Evolutionary conservation across 2,888 invertebrate genomes (phyloP).

Genomic region (Listrodromus nycthemerus): DNA sequence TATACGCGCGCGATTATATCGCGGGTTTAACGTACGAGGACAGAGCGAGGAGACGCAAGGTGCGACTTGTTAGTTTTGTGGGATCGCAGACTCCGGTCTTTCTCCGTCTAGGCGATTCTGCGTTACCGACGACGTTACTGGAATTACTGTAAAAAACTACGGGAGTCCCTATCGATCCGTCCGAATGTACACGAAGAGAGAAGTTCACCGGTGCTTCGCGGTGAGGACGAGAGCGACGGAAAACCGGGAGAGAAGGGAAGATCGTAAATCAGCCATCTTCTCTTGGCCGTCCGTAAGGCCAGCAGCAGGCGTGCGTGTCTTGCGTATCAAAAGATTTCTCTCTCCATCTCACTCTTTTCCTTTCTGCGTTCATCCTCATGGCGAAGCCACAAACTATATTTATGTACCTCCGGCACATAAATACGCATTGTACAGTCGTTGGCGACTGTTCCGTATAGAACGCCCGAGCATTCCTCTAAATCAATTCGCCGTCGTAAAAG

Average conservation of each 20-base stretch:
- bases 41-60: slow-evolving; percentile 58
- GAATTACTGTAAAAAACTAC: neutral
- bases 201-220: slow-evolving; percentile 17
- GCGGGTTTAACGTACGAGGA: slow-evolving; percentile 72
- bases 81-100: neutral
- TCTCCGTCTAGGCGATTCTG: slow-evolving; percentile 22
- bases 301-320: slow-evolving; percentile 63
- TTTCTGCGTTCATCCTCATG: slow-evolving; percentile 35
- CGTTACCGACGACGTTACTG: slow-evolving; percentile 6
- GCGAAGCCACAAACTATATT: slow-evolving; percentile 62
- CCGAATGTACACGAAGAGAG: slow-evolving; percentile 42
- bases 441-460: slow-evolving; percentile 32
- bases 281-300: slow-evolving; percentile 39
- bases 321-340: slow-evolving; percentile 56
- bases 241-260: slow-evolving; percentile 42
- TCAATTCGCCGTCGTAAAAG: slow-evolving; percentile 65
- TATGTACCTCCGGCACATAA: slow-evolving; percentile 56
- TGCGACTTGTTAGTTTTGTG: slow-evolving; percentile 40
- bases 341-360: slow-evolving; percentile 25
- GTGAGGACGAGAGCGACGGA: slow-evolving; percentile 42
- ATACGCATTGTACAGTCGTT: slow-evolving; percentile 37
- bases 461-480: slow-evolving; percentile 56
- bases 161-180: slow-evolving; percentile 47
- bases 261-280: slow-evolving; percentile 64
- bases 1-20: slow-evolving; percentile 77